These are phyloP conservation scores for Metopolophium dirhodum DNA, from an alignment of 1,140 invertebrate species.

Conservation along the genomic window DNA sequence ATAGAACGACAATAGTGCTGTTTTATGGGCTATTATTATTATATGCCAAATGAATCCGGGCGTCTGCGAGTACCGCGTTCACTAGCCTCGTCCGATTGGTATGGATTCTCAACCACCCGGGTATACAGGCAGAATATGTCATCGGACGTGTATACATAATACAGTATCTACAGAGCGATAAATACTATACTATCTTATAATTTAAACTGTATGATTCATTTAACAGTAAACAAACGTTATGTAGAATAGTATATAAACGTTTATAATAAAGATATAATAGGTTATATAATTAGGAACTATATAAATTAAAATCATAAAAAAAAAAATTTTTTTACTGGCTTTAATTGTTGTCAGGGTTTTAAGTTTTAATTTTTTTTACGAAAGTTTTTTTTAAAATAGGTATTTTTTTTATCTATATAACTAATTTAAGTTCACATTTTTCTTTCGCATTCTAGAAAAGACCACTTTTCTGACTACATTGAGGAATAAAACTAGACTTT, in stretches of 20 bases:
- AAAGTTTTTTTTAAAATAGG: too few species aligned
- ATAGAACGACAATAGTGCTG: neutral
- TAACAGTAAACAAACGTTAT: too few species aligned
- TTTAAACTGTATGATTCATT: too few species aligned
- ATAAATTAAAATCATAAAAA: too few species aligned
- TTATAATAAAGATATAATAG: too few species aligned
- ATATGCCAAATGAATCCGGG: neutral
- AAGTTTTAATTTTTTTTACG: too few species aligned
- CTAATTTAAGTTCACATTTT: neutral
- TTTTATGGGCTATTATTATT: neutral
- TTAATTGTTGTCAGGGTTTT: too few species aligned
- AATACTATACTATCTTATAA: neutral
- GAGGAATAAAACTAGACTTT: neutral
- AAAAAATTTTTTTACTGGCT: too few species aligned
- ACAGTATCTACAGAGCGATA: neutral
- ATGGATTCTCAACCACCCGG: neutral
- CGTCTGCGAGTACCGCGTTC: neutral
- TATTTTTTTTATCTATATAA: too few species aligned
- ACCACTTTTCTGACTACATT: neutral
- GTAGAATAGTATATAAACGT: too few species aligned
- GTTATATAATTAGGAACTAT: too few species aligned
- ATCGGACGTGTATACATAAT: neutral
- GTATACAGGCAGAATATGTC: neutral
- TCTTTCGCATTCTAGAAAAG: too few species aligned
- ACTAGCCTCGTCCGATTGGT: neutral